These are phyloP conservation scores for Sinonovacula constricta DNA, from an alignment of 1,140 invertebrate genomes.

Conservation along the genomic window DNA sequence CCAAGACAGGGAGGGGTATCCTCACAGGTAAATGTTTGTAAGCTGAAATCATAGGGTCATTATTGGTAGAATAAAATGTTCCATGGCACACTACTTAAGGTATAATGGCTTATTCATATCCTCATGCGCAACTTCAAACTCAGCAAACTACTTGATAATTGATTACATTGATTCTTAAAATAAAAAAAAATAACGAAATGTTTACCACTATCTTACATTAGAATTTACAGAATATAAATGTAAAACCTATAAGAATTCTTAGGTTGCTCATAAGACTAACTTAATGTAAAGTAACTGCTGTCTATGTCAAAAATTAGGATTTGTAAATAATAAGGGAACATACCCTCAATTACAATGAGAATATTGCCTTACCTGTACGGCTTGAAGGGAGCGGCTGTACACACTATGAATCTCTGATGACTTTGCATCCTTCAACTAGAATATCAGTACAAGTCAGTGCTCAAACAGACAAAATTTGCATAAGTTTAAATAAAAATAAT, in stretches of 20 bases:
- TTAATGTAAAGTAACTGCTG: neutral
- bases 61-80: no score
- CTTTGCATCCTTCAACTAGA: constrained; percentile 75
- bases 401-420: constrained; percentile 77
- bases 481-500: neutral
- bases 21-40: no score
- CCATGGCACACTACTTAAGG: no score
- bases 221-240: no score
- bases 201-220: no score
- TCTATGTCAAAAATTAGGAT: neutral
- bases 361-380: constrained; percentile 64
- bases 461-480: constrained; percentile 4
- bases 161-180: no score
- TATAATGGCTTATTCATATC: no score
- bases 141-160: no score
- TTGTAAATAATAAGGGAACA: neutral
- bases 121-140: no score
- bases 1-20: no score
- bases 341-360: neutral
- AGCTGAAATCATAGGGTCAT: no score
- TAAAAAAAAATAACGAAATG: no score
- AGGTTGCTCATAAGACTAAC: neutral
- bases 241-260: neutral
- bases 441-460: neutral
- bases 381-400: constrained; percentile 77